Percentiles rank a stretch among this genome's conserved stretches.
These are phyloP conservation scores for Linnaemya tessellans DNA, from an alignment of 2,888 invertebrate genomes.

Conservation along the genomic window DNA sequence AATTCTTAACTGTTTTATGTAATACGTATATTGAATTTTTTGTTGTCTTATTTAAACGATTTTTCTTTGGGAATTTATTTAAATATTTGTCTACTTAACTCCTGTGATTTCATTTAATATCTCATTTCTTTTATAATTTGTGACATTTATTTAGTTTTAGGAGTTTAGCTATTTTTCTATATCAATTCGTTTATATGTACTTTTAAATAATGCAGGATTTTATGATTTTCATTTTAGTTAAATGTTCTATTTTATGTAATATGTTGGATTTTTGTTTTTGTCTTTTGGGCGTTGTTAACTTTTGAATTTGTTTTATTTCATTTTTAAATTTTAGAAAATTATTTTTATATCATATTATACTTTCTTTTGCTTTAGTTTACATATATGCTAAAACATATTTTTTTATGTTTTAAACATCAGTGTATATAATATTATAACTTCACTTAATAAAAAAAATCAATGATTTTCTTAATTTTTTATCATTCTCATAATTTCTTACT, in stretches of 20 bases:
- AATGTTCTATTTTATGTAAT: slow-evolving; percentile 75
- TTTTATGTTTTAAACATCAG: slow-evolving; percentile 43
- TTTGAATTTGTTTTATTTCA: slow-evolving; percentile 75
- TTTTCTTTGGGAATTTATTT: slow-evolving; percentile 55
- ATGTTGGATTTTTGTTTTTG: slow-evolving; percentile 49
- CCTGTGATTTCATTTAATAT: slow-evolving; percentile 51
- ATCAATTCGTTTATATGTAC: slow-evolving; percentile 67
- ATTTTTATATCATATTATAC: slow-evolving; percentile 39
- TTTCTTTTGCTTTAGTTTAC: slow-evolving; percentile 27
- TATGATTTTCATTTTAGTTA: slow-evolving; percentile 70
- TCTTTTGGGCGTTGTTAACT: slow-evolving; percentile 80
- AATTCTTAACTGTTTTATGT: slow-evolving; percentile 28
- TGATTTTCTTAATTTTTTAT: slow-evolving; percentile 40
- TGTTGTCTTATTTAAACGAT: slow-evolving; percentile 56
- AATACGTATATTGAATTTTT: slow-evolving; percentile 60
- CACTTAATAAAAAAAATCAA: slow-evolving; percentile 35
- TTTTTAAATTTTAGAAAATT: slow-evolving; percentile 67
- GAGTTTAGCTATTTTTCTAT: slow-evolving; percentile 50
- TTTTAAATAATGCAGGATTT: slow-evolving; percentile 61
- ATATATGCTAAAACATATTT: slow-evolving; percentile 62
- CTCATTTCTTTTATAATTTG: slow-evolving; percentile 53
- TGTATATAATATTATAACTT: slow-evolving; percentile 54
- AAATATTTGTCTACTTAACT: slow-evolving; percentile 63
- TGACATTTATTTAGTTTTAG: slow-evolving; percentile 61
- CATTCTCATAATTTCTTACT: slow-evolving; percentile 60